Evolutionary conservation across 2,888 invertebrate genomes (phyloP).

Genomic region (Nasonovia ribisnigri): DNA sequence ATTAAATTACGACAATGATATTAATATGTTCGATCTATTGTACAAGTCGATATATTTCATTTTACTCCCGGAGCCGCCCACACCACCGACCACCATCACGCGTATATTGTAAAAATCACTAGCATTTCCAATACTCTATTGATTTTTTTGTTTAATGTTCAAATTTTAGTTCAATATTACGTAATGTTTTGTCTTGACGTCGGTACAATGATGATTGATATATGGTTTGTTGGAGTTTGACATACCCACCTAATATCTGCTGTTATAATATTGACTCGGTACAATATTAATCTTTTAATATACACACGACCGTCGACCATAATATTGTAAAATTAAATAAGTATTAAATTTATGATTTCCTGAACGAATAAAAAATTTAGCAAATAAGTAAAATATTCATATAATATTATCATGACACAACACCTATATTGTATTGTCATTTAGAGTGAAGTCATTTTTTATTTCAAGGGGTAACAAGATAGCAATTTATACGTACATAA

Average conservation of each 20-base stretch:
- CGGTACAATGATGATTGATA: no score
- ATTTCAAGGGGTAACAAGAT: slow-evolving; percentile 12
- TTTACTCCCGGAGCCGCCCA: no score
- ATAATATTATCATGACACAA: background rate
- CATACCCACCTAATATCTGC: background rate
- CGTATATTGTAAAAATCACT: no score
- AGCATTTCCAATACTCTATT: no score
- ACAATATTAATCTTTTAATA: background rate
- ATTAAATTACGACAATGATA: no score
- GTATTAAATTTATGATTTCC: background rate
- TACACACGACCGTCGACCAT: background rate
- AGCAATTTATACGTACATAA: slow-evolving; percentile 4
- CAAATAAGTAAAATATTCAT: background rate
- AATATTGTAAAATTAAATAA: background rate
- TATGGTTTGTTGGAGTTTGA: background rate
- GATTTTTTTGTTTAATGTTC: no score
- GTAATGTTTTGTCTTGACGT: no score
- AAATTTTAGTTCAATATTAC: no score
- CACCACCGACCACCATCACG: no score
- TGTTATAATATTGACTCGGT: background rate
- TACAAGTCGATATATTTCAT: no score
- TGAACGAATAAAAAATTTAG: background rate
- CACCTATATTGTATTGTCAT: background rate
- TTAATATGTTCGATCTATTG: no score
- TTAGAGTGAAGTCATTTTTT: no score